Base-by-base conservation (phyloP, 2,113 vertebrate genomes). In the Potamarius usumacintae region DNA sequence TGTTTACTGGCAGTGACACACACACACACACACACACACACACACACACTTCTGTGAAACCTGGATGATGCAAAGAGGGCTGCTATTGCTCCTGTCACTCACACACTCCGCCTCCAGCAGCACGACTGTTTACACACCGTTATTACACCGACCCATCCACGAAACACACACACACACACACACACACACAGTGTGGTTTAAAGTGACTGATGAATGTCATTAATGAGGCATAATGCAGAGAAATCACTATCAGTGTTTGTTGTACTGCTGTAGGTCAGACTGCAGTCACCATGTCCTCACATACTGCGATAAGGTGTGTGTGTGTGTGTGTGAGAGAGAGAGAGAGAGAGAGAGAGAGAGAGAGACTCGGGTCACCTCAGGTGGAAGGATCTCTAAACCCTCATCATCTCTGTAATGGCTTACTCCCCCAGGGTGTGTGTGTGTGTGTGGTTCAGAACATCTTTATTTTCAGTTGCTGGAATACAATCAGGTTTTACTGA, bases 51-150 rank as follows among this genome's bases (percentile, higher is more conserved):
- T 60, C 84, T 85, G n/a, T 10, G n/a, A 86, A 86, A 86, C 27
- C 48, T 20, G 55, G 79, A 57, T 87, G 85, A 87, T 87, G 85
- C 65, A 87, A 87, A 72, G 5, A 27, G 11, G 25, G 30, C 55
- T 82, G 78, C 34, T 82, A 27, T 57, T 80, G 50, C 85, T 86
- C 85, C 77, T 57, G 85, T 86, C 77, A 86, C 85, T 82, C 85
- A 86, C 85, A 86, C 76, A 78, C 57, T 85, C 58, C 65, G 50
- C 74, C 53, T 79, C n/a, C 74, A 81, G 77, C 85, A 81, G 30
- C 78, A 69, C n/a, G 25, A 48, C 42, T 57, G 50, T 81, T 57
- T 86, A 80, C 77, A 67, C 81, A 83, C 81, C 42, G 60, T 83
- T 83, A 83, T 83, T 83, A 65, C 34, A 83, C 81, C n/a, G 15